Conservation (phyloP, 2,113 vertebrate genomes). For the Dermatemys mawii region DNA sequence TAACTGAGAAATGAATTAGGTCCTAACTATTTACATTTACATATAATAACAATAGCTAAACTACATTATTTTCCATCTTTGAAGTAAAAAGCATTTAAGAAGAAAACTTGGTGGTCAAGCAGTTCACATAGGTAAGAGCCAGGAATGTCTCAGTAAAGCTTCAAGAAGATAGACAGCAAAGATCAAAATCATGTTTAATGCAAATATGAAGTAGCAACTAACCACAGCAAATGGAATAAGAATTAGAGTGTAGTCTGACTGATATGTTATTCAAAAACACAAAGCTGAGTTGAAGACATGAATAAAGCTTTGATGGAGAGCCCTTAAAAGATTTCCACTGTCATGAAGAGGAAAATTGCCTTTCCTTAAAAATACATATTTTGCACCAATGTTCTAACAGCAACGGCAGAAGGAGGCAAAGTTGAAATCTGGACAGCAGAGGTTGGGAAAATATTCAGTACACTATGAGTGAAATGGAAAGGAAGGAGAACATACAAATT, state of each 20-base stretch:
- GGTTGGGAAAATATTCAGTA: background rate
- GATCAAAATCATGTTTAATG: background rate
- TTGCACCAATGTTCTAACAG: background rate
- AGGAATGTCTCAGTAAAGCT: constrained; percentile 11
- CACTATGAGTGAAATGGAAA: background rate
- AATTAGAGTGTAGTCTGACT: constrained; percentile 33
- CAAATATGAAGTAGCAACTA: constrained; percentile 6
- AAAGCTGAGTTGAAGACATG: background rate
- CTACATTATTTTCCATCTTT: background rate
- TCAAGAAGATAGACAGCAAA: background rate
- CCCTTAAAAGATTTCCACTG: background rate
- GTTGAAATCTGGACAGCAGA: background rate
- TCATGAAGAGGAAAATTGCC: background rate
- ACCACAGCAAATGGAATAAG: constrained; percentile 9
- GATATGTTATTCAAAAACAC: constrained; percentile 23
- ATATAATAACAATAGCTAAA: background rate
- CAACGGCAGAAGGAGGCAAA: background rate
- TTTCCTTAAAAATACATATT: background rate
- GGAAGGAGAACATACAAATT: background rate
- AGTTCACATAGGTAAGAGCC: background rate
- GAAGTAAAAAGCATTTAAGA: background rate
- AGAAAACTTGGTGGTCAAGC: background rate
- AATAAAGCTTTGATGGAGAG: background rate
- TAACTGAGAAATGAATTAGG: background rate
- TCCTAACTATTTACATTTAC: background rate